These are phyloP conservation scores for Arbacia lixula DNA, from an alignment of 53 echinoderm and acorn worm genomes.

Conservation along the genomic window DNA sequence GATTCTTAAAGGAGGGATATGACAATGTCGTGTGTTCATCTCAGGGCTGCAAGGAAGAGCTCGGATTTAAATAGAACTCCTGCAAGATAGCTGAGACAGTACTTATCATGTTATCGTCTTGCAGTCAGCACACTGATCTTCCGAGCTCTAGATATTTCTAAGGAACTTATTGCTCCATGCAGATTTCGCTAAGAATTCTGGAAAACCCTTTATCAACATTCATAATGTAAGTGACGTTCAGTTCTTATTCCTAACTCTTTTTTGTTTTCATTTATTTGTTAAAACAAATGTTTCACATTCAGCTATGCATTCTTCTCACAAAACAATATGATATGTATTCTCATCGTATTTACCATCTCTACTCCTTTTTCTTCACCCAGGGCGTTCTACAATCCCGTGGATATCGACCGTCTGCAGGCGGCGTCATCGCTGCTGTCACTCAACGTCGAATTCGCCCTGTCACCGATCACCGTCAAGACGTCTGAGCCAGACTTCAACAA, in stretches of 20 bases:
- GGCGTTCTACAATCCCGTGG: background rate
- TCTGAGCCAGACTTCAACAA: slow-evolving; percentile 37
- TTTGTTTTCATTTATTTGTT: background rate
- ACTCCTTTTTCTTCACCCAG: background rate
- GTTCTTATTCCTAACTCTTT: background rate
- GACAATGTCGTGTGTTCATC: background rate
- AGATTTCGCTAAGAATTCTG: no score
- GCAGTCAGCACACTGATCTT: background rate
- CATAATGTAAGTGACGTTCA: background rate
- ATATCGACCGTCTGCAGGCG: slow-evolving; percentile 37
- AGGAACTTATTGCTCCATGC: no score
- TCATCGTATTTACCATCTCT: background rate
- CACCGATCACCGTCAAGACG: slow-evolving; percentile 41
- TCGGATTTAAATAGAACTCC: no score
- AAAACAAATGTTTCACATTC: background rate
- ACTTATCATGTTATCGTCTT: background rate
- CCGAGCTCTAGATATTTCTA: no score
- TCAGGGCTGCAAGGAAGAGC: no score
- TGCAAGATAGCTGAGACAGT: no score
- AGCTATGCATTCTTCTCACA: background rate
- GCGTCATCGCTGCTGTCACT: slow-evolving; percentile 40
- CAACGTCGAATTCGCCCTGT: background rate
- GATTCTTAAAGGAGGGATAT: background rate
- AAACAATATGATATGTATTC: no score
- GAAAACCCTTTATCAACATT: no score